Evolutionary conservation across 2,113 vertebrate genomes (phyloP), one percentile per base, ranked within the genome.

Genomic region (Pseudopodoces humilis): DNA sequence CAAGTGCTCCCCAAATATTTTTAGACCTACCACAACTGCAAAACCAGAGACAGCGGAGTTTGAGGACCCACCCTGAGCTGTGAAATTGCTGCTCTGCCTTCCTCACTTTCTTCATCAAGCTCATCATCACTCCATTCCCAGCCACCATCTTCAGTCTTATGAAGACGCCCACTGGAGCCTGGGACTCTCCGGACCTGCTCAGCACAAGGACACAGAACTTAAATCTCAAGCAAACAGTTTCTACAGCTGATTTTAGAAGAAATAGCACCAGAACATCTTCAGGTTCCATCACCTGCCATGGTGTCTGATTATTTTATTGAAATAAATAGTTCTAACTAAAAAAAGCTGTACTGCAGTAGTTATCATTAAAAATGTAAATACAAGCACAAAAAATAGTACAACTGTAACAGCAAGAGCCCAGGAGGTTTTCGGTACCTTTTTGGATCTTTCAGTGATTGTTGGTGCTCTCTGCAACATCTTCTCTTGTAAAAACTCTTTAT

Each of bases 41-140:
- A 70, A 78, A 74, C 7, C 39, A 69, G 14, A 82, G n/a, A 43
- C n/a, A 75, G 30, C 5, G 49, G 24, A 74, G 55, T 47, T 47
- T 37, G 37, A 81, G 15, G 33, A 95, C 98, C 50, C 83, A 98
- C 98, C 98, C 98, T 98, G 95, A 98, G 98, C 94, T 98, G 98
- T 96, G 98, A 98, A 84, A 98, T 98, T 33, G 98, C 99, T n/a
- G 98, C 98, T 98, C 98, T 99, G 86, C 99, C 99, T 94, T 99
- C 99, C 93, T 99, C 99, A 6, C 99, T 99, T 94, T 99, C 99
- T 96, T 99, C 99, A 67, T 99, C 99, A 52, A 99, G 96, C 74
- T 99, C 99, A 17, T 99, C 99, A 15, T 99, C 99, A 5, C 99
- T 99, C 99, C 99, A 99, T 75, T 99, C 99, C 99, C 99, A 99